Evolutionary conservation across 2,113 vertebrate species (phyloP), one percentile per base, ranked within the genome.

Genomic region (Pao palembangensis): DNA sequence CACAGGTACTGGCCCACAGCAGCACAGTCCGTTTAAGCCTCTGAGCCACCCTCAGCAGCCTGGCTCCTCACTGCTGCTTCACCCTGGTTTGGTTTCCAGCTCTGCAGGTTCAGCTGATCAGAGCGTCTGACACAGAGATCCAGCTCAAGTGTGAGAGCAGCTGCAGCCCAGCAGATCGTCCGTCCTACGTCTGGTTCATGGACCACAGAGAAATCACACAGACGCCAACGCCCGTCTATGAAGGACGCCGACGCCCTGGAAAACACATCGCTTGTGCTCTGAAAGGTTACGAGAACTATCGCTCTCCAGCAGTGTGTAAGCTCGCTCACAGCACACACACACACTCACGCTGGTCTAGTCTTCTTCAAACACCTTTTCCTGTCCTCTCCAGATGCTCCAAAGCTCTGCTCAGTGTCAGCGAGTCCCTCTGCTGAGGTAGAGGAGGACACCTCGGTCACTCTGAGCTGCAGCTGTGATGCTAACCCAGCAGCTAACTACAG

Each of bases 391-490:
- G 44, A 31, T 75, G 0, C 47, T 49, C 75, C 25, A 68, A n/a
- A n/a, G n/a, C n/a, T n/a, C n/a, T n/a, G n/a, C n/a, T n/a, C n/a
- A n/a, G n/a, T n/a, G n/a, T n/a, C n/a, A n/a, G n/a, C n/a, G n/a
- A n/a, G n/a, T n/a, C n/a, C n/a, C n/a, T n/a, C n/a, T n/a, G n/a
- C n/a, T n/a, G n/a, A n/a, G n/a, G n/a, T n/a, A n/a, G n/a, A n/a
- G n/a, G n/a, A n/a, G n/a, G n/a, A n/a, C n/a, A n/a, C n/a, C n/a
- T n/a, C n/a, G n/a, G n/a, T n/a, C n/a, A n/a, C n/a, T n/a, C n/a
- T n/a, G n/a, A n/a, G 7, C n/a, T 79, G 71, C 6, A 64, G 47
- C 55, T 28, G 15, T 42, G 55, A 71, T 34, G 76, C 71, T 49
- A 59, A 54, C 19, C 34, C 38, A 28, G 10, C 3, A 14, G 55